These are phyloP conservation scores for Drosophila aff. DNA, from an alignment of 1,140 invertebrate genomes.

Conservation along the genomic window DNA sequence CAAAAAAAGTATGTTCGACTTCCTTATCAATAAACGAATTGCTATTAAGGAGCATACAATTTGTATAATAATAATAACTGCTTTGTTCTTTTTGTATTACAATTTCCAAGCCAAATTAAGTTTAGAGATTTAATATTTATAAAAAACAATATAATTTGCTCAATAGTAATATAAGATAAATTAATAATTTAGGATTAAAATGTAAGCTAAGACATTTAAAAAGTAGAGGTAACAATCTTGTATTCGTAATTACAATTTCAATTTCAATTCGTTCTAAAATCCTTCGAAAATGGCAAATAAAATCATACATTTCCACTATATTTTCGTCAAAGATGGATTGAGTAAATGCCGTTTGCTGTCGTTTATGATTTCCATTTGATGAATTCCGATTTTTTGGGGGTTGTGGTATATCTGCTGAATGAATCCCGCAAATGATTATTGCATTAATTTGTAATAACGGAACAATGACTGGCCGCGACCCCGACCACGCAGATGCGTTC, in stretches of 20 bases:
- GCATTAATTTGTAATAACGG: constrained; percentile 39
- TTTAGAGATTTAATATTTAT: too few species aligned
- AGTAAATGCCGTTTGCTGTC: not conserved
- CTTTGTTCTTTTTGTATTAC: too few species aligned
- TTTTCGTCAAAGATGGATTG: not conserved
- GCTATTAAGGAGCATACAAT: too few species aligned
- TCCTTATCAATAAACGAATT: too few species aligned
- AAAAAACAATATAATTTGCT: too few species aligned
- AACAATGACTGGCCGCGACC: constrained; percentile 6
- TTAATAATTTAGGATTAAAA: too few species aligned
- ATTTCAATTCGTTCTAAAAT: too few species aligned
- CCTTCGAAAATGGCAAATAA: not conserved
- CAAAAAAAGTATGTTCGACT: too few species aligned
- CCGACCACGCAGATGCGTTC: constrained; percentile 8
- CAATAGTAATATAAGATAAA: too few species aligned
- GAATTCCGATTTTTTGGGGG: not conserved
- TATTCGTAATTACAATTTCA: not conserved
- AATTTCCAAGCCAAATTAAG: too few species aligned
- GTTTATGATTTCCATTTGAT: not conserved
- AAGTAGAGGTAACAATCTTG: not conserved
- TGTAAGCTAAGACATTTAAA: too few species aligned
- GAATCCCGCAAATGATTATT: constrained; percentile 1
- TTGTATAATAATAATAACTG: too few species aligned
- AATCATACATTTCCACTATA: not conserved
- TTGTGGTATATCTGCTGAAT: not conserved